Base-by-base conservation (phyloP, 2,888 invertebrate genomes). In the Oligia strigilis region DNA sequence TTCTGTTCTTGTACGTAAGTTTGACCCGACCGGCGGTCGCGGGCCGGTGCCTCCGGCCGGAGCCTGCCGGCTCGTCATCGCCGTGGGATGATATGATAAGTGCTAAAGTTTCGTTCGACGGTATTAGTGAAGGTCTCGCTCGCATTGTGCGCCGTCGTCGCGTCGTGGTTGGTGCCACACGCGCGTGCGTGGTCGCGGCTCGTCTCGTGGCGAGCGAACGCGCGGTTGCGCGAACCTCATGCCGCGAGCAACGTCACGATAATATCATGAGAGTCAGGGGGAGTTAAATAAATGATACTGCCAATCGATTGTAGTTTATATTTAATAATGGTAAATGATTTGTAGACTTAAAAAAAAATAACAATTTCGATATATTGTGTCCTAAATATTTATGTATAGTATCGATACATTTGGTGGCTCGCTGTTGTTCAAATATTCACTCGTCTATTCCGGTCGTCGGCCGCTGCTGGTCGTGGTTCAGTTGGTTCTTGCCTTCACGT, bases 281-380 rank as follows among this genome's bases (percentile, higher is more conserved):
- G 92, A 93, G 93, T 92, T 93, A 93, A 95, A 94, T 81, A 91
- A 92, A 95, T 89, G 88, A 96, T 96, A 97, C 97, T 97, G 97
- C 96, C 97, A 97, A 96, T 96, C 95, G 96, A 95, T 95, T 94
- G 95, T 96, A 96, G 96, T 94, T 95, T 95, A 93, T 95, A 95
- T 92, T 92, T 91, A 92, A 89, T 95, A 95, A 94, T 93, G 93
- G 93, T 93, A 95, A 95, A 95, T 95, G 94, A 95, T 96, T 95
- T 95, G 95, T 96, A 96, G 96, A 92, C 93, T 95, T 94, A 89
- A 94, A 83, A 82, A 29, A 86, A 89, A 89, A 86, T 84, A 85
- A 95, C 94, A 90, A 95, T 95, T 96, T 95, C 92, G 95, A 94
- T 94, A 95, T 95, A 96, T 95, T 94, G 94, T 96, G 95, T 96